Evolutionary conservation across 1,140 invertebrate genomes (phyloP), one percentile per base, ranked within the genome.

Genomic region (Drosophila jambulina): DNA sequence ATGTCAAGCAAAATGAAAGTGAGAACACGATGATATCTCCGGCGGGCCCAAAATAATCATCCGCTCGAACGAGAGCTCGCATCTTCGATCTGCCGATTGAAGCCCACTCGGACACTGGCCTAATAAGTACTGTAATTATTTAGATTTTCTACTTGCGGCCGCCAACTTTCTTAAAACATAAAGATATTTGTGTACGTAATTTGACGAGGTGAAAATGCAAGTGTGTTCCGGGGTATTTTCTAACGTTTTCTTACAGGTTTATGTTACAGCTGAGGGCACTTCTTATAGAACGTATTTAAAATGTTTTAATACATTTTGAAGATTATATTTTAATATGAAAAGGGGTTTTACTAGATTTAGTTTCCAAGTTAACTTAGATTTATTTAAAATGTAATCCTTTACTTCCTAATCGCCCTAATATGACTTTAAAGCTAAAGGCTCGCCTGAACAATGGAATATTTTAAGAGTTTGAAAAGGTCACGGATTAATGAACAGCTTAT

Each of bases 1-100:
- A 69, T 78, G 68, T 71, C 74, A 75, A 62, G 48, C 69, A 34
- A 84, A 88, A 90, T 69, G 84, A 88, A 88, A 88, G 84, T 88
- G 84, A 88, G 84, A 88, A 88, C 67, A 65, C 45, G 56, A 62
- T 79, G 46, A 40, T 53, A 69, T 63, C 59, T 63, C 80, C 64
- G 49, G 12, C 69, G 69, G 67, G 43, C 69, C 27, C 54, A 72
- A 71, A 59, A 59, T 71, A 71, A 72, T 72, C 69, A 59, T 29
- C 69, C 15, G n/a, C 59, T 65, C 45, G 15, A 27, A 60, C 68
- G 34, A 71, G 23, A 36, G 34, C 34, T 40, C 17, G 6, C 29
- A 49, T 60, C 53, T 71, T 71, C 71, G 57, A 80, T 80, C 70
- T 59, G 53, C 43, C 49, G 64, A 42, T 69, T 34, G 42, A 34